Conservation (phyloP, 2,113 vertebrate genomes). For the Colossoma macropomum region DNA sequence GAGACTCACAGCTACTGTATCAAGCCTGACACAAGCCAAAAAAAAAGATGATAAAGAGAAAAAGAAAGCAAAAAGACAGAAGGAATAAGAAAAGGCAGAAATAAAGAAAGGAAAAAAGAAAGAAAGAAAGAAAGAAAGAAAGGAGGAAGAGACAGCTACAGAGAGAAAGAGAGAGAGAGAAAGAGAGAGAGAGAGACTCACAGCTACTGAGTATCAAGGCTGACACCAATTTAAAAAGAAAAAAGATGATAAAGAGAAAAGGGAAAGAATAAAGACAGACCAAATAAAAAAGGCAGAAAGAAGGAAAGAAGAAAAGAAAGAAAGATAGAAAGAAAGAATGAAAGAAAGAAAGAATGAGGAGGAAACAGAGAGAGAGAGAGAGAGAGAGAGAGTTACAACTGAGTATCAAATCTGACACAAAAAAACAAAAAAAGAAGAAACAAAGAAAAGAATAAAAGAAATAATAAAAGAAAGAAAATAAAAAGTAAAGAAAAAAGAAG, state of each 20-base stretch:
- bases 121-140: no score
- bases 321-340: not conserved
- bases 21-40: not conserved
- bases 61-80: no score
- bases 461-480: not conserved
- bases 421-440: not conserved
- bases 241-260: no score
- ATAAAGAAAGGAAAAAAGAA: no score
- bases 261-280: not conserved
- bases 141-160: not conserved
- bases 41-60: not conserved
- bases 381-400: slow-evolving; percentile 2
- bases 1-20: not conserved
- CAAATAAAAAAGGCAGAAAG: not conserved
- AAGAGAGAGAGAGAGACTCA: no score
- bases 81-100: not conserved
- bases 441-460: no score
- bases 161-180: not conserved
- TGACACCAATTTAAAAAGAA: no score
- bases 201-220: no score
- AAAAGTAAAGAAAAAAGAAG: no score
- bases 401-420: not conserved
- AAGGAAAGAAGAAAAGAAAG: not conserved
- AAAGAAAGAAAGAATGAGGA: slow-evolving; percentile 3
- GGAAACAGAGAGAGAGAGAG: slow-evolving; percentile 27